Conservation (phyloP, 2,888 invertebrate genomes). For the Zaprionus bogoriensis region DNA sequence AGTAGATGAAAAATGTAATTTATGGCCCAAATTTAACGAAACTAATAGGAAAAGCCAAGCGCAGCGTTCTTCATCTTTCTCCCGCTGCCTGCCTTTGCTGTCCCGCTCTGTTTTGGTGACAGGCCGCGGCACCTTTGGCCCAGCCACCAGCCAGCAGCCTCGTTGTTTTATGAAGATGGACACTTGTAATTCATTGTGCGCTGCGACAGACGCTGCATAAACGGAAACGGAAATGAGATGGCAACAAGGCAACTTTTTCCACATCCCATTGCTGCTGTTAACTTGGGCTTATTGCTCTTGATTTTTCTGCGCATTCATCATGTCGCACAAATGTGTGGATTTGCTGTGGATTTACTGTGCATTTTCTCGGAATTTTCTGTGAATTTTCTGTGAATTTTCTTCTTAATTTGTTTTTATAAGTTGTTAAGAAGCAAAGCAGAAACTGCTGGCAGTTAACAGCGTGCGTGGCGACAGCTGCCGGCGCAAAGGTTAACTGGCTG, state of each 20-base stretch:
- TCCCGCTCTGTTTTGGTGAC: constrained; percentile 68
- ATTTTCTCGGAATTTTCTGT: no score
- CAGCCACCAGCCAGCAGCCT: not conserved
- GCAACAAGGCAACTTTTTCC: constrained; percentile 54
- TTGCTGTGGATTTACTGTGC: no score
- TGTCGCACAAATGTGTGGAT: constrained; percentile 11
- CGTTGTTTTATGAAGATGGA: constrained; percentile 75
- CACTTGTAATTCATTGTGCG: constrained; percentile 75
- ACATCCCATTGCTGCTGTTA: constrained; percentile 27
- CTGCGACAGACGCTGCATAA: constrained; percentile 66
- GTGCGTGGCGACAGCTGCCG: no score
- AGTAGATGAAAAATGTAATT: constrained; percentile 75
- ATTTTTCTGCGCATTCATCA: constrained; percentile 1
- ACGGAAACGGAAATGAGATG: constrained; percentile 75
- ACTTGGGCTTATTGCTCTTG: constrained; percentile 51
- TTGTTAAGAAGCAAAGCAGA: no score
- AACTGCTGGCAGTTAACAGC: no score
- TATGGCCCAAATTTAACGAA: constrained; percentile 75
- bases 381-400: no score
- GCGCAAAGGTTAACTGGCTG: no score
- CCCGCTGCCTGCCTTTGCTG: not conserved
- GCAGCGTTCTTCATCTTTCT: constrained; percentile 12
- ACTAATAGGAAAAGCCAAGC: constrained; percentile 74
- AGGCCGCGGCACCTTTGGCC: constrained; percentile 73
- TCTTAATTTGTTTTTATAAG: no score